Conservation (phyloP, 2,797 vertebrate genomes). For the Brachymystax lenok region DNA sequence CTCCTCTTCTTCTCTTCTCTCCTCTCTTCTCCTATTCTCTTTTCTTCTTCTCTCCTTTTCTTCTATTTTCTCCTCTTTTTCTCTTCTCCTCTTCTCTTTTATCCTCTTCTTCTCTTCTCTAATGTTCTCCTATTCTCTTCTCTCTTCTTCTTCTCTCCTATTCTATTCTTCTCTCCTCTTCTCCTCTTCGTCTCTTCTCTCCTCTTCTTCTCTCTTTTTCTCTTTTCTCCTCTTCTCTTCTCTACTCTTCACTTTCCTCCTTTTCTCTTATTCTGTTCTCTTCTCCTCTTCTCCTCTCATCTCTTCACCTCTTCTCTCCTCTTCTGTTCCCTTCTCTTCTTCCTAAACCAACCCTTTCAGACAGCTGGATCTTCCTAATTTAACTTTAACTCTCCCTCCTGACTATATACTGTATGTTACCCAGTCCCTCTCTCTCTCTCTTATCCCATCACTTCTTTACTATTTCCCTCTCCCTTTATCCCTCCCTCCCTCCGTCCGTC, state of each 20-base stretch:
- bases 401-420: conserved; percentile 7
- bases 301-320: neutral
- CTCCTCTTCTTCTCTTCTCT: too few species aligned
- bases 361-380: neutral
- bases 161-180: rapidly evolving
- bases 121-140: too few species aligned
- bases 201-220: too few species aligned
- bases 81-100: too few species aligned
- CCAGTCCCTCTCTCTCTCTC: neutral
- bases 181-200: too few species aligned
- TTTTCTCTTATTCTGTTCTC: neutral
- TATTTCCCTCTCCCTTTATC: neutral
- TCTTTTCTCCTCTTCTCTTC: too few species aligned
- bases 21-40: too few species aligned
- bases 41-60: too few species aligned
- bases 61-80: too few species aligned
- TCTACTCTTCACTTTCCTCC: neutral
- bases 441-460: too few species aligned
- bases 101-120: too few species aligned
- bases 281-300: conserved; percentile 1
- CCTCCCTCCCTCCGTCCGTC: conserved; percentile 61
- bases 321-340: neutral
- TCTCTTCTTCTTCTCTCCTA: too few species aligned
- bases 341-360: neutral
- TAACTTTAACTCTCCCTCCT: neutral